Conservation (phyloP, 2,113 vertebrate genomes). For the Bombycilla garrulus region DNA sequence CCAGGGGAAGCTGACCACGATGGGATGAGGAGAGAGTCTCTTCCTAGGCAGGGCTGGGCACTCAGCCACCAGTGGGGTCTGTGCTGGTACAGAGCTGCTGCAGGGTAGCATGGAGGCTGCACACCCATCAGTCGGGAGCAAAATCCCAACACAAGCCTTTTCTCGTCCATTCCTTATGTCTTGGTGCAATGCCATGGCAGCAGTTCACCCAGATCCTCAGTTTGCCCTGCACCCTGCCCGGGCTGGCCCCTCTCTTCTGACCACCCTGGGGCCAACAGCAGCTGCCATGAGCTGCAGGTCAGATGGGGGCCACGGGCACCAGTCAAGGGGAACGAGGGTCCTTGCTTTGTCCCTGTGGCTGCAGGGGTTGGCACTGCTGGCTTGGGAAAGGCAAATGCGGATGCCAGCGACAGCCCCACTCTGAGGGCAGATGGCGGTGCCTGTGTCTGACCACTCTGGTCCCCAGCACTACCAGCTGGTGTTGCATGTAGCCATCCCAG, state of each 20-base stretch:
- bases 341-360: neutral
- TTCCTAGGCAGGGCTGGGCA: neutral
- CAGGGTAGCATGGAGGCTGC: neutral
- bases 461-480: neutral
- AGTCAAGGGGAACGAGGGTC: accelerated
- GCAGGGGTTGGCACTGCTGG: neutral
- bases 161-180: neutral
- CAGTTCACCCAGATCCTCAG: neutral
- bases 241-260: neutral
- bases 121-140: neutral
- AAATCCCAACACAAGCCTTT: neutral
- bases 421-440: neutral
- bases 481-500: neutral
- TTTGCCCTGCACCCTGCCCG: neutral
- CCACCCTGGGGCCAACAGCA: accelerated
- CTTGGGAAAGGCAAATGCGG: neutral
- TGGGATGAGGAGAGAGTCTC: neutral
- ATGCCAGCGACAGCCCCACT: accelerated
- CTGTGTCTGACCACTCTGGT: neutral
- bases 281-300: neutral
- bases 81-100: neutral
- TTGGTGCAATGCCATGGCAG: neutral
- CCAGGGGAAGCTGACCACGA: accelerated
- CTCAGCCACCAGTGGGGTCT: accelerated
- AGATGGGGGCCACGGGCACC: neutral